phyloP scores from a whole-genome alignment of 1,140 invertebrate genomes.

The Heliconius melpomene region DNA sequence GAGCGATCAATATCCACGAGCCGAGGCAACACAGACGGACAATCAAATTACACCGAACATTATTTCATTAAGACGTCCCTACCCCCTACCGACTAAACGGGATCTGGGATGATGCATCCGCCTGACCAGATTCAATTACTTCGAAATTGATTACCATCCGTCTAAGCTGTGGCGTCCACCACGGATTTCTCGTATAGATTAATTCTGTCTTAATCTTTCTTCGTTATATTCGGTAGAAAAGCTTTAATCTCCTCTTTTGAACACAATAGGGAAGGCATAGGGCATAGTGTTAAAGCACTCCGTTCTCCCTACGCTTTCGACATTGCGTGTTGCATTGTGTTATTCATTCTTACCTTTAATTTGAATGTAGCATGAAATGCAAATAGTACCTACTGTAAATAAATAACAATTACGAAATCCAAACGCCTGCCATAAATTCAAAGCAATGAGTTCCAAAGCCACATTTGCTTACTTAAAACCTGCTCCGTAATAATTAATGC shows the following conservation, averaged over 20 bases:
- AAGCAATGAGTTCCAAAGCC: conserved; percentile 11
- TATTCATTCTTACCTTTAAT: background rate
- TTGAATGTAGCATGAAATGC: background rate
- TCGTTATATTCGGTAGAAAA: background rate
- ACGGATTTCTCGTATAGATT: conserved; percentile 24
- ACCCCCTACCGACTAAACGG: conserved; percentile 42
- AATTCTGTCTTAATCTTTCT: conserved; percentile 13
- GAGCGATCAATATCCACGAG: conserved; percentile 34
- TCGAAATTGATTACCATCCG: conserved; percentile 65
- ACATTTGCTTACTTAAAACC: conserved; percentile 25
- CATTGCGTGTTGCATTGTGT: too few relatives aligned
- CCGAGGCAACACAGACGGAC: conserved; percentile 30
- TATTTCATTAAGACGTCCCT: conserved; percentile 62
- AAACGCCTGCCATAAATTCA: background rate
- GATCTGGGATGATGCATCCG: conserved; percentile 59
- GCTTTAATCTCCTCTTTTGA: background rate
- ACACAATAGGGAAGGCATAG: too few relatives aligned
- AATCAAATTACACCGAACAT: conserved; percentile 55
- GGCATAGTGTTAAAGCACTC: too few relatives aligned
- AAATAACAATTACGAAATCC: background rate
- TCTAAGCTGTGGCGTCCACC: conserved; percentile 54
- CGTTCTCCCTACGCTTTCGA: too few relatives aligned
- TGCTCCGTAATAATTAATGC: conserved; percentile 39
- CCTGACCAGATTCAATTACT: conserved; percentile 72
- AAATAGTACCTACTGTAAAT: background rate